phyloP scores from a whole-genome alignment of 2,113 vertebrate species.

The Xenotilapia caudafasciata region DNA sequence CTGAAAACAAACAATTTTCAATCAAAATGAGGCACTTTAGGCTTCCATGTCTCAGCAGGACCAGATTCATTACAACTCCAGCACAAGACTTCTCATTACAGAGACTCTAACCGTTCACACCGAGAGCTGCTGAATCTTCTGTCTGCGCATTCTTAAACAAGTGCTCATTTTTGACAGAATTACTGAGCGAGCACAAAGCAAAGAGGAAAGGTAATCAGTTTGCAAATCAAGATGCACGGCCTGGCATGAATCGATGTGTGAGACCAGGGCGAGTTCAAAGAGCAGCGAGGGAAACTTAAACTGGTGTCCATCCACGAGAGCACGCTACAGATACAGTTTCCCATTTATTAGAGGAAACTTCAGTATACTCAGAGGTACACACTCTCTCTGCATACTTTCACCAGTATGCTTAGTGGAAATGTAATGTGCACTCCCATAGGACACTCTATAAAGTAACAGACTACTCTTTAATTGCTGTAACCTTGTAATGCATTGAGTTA shows the following conservation, averaged over 20 bases:
- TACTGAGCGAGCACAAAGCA: not conserved
- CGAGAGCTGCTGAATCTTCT: not conserved
- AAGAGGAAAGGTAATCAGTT: not conserved
- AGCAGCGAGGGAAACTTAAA: not conserved
- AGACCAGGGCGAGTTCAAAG: not conserved
- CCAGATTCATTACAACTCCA: not conserved
- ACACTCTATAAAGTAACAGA: not conserved
- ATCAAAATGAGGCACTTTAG: not conserved
- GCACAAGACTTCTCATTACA: not conserved
- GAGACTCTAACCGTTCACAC: not conserved
- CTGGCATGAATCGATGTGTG: not conserved
- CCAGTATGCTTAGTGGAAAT: not conserved
- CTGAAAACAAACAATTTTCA: not conserved
- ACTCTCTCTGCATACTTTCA: not conserved
- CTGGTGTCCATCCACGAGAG: not conserved
- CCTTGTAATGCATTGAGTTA: not conserved
- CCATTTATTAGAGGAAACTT: not conserved
- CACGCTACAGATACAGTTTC: not conserved
- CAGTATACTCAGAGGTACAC: not conserved
- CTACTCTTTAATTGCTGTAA: not conserved
- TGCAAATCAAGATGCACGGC: not conserved
- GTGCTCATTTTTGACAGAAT: not conserved
- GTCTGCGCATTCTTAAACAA: not conserved
- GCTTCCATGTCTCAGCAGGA: not conserved
- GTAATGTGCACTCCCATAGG: not conserved